Evolutionary conservation across 2,113 vertebrate genomes (phyloP).

Genomic region (Sturnira hondurensis): DNA sequence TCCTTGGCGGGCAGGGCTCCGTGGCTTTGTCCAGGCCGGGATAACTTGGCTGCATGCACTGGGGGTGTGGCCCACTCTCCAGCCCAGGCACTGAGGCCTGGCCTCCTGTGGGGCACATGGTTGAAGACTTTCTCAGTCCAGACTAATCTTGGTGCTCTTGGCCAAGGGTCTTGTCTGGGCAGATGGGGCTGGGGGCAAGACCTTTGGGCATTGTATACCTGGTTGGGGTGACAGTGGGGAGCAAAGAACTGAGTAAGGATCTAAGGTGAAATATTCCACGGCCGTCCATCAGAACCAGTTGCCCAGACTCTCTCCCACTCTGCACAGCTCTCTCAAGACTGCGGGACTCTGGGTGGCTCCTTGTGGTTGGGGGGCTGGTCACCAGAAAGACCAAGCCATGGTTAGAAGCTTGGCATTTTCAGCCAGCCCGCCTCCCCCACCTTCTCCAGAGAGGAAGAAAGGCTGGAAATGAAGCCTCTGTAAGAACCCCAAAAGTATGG

Average conservation of each 20-base stretch:
- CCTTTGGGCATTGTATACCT: neutral
- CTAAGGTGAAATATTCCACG: neutral
- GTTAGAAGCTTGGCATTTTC: neutral
- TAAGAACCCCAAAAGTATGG: neutral
- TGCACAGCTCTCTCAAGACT: neutral
- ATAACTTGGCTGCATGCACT: neutral
- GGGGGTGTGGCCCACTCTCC: neutral
- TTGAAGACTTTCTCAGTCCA: neutral
- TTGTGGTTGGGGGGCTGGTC: neutral
- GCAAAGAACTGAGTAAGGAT: neutral
- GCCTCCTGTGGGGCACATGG: too few relatives aligned
- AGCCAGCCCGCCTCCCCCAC: neutral
- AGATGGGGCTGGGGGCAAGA: neutral
- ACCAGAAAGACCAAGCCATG: neutral
- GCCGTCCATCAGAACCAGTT: accelerated
- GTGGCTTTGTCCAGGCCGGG: neutral
- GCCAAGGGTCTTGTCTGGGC: neutral
- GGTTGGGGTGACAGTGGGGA: neutral
- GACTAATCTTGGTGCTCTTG: neutral
- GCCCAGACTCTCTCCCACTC: neutral
- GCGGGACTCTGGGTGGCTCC: neutral
- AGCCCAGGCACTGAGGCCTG: neutral
- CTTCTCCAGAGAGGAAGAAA: neutral
- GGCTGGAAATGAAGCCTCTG: neutral
- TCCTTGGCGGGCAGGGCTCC: neutral